Percentiles rank a stretch among this genome's conserved stretches.
These are phyloP conservation scores for Meleagris gallopavo DNA, from an alignment of 2,113 vertebrate species.

Conservation along the genomic window DNA sequence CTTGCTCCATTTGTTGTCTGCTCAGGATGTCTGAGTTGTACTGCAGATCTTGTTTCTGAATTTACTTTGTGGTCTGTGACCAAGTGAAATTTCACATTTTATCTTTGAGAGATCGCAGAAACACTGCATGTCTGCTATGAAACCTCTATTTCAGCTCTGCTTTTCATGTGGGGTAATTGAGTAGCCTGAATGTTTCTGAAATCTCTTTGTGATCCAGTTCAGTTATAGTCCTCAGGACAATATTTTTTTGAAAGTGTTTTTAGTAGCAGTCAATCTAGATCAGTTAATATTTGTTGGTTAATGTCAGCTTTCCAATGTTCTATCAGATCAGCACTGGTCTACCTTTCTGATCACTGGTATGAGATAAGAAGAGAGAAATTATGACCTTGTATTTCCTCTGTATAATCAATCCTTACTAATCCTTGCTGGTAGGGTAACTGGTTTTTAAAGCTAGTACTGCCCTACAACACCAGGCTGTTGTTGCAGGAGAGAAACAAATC, in stretches of 20 bases:
- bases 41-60: background rate
- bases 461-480: rapidly evolving
- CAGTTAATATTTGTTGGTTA: background rate
- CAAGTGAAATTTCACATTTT: background rate
- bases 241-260: background rate
- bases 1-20: background rate
- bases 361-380: background rate
- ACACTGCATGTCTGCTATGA: background rate
- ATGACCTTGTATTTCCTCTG: background rate
- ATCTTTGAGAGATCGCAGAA: background rate
- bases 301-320: background rate
- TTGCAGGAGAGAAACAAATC: background rate
- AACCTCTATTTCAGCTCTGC: background rate
- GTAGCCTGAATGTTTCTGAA: background rate
- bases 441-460: background rate
- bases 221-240: background rate
- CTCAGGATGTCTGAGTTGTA: background rate
- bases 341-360: background rate
- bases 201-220: background rate
- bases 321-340: background rate
- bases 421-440: background rate
- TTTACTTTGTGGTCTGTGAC: background rate
- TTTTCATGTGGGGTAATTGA: background rate
- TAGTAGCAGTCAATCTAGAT: background rate
- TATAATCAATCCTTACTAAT: background rate